Evolutionary conservation across 2,797 vertebrate genomes (phyloP), one percentile per base, ranked within the genome.

Genomic region (Allobates femoralis): DNA sequence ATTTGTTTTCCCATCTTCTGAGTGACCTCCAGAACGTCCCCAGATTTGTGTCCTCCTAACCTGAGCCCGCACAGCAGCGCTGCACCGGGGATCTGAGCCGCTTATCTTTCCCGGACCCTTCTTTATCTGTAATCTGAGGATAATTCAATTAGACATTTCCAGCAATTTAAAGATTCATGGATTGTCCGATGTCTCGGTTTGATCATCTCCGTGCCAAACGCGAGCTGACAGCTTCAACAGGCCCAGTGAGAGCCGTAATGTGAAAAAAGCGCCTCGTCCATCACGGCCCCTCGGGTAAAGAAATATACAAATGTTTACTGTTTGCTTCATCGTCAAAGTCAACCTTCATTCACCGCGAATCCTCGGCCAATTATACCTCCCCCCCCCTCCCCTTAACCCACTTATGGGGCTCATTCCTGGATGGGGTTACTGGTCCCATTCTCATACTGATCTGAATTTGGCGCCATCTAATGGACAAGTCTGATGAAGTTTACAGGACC

Each of bases 81-180:
- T 21, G 32, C 55, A 28, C 37, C 11, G 37, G 32, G n/a, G 30
- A 37, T 41, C 28, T 3, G 34, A 62, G 32, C n/a, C 4, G 34
- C 28, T 46, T 60, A 46, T 37, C 46, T 58, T 69, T 53, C 60
- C 62, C 1, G 46, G 74, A 85, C 51, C 64, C 64, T 69, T 67
- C 53, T 56, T 55, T 78, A 79, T 79, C 62, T 71, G 46, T 91
- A 91, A 91, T 92, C 94, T 95, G 95, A 96, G 81, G 92, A 76
- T 96, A 95, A 97, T 96, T 93, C 93, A 93, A 91, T 93, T 93
- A 94, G 96, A 96, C 95, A 92, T 92, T 92, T 91, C 90, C 91
- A 94, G 95, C 94, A 95, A 96, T 96, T 96, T 96, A 96, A 95
- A 96, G 95, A 96, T 96, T 96, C 93, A 92, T 95, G 95, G 92